Evolutionary conservation across 2,113 vertebrate genomes (phyloP), one percentile per base, ranked within the genome.

Genomic region (Procavia capensis): DNA sequence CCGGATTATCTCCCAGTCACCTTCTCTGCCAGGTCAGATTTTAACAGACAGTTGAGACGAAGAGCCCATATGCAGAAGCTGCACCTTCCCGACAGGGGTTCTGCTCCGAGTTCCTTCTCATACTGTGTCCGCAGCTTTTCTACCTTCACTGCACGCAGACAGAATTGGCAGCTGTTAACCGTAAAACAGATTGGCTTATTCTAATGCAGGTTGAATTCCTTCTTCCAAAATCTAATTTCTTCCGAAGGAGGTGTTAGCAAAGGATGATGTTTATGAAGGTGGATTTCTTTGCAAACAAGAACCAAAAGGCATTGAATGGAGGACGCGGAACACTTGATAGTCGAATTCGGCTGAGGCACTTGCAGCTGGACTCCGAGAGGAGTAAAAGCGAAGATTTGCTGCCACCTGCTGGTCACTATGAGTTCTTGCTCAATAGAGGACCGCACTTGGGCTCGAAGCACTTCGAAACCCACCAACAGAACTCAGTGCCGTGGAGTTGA

Each of bases 311-410:
- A 39, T n/a, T 4, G 14, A 19, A 61, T 25, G 29, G 45, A 47
- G 76, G 59, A 91, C 17, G 9, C 13, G 63, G 45, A 13, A 63
- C 36, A 41, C 47, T 10, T 20, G 5, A 2, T 20, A 87, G 39
- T 9, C 34, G 41, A 66, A 50, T 66, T 59, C n/a, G 6, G 27
- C 78, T 20, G 24, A 85, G 41, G 47, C 7, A 3, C 22, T 39
- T 57, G 34, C 9, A 20, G 2, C 4, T 0, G 0, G 0, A 7
- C 20, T 11, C 1, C 5, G 39, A 87, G 34, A 75, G 16, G 27
- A 79, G 43, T 47, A 91, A 97, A 96, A 36, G 36, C n/a, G 1
- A 74, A 84, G 57, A 47, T 68, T 96, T 98, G 54, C 96, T 97
- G 95, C 96, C 97, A 78, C 74, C 97, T 97, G 47, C 94, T 95